phyloP scores from a whole-genome alignment of 2,888 invertebrate genomes.

The Drosophila stalkeri region DNA sequence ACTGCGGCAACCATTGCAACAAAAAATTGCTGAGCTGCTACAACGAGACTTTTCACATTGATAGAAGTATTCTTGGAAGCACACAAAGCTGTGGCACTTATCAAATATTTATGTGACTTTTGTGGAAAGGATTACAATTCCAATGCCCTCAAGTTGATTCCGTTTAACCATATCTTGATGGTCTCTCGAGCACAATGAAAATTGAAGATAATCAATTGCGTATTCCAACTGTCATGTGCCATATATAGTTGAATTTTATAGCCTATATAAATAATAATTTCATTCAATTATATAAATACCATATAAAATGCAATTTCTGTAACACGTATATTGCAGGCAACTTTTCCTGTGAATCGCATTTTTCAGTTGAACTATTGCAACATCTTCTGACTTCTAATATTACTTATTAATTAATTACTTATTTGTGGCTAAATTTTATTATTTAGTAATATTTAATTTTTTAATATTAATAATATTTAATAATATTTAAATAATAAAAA shows the following conservation, averaged over 20 bases:
- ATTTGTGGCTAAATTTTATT: too few relatives aligned
- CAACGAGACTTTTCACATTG: not conserved
- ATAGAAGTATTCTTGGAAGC: not conserved
- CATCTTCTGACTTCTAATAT: too few relatives aligned
- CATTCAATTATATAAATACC: not conserved
- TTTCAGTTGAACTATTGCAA: not conserved
- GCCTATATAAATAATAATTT: not conserved
- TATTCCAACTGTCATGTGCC: not conserved
- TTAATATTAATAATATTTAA: too few relatives aligned
- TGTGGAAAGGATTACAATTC: not conserved
- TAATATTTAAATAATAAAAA: too few relatives aligned
- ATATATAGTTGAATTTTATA: not conserved
- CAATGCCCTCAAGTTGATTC: not conserved
- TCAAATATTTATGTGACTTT: conserved; percentile 3
- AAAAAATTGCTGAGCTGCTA: not conserved
- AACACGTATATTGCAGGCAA: not conserved
- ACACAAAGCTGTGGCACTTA: not conserved
- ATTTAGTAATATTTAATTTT: too few relatives aligned
- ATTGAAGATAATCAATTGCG: not conserved
- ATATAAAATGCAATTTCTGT: not conserved
- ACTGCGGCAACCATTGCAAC: not conserved
- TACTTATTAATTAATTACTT: too few relatives aligned
- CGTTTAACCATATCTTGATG: not conserved
- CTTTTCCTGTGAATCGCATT: not conserved
- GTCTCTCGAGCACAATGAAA: too few relatives aligned